phyloP scores from a whole-genome alignment of 2,797 vertebrate genomes.

The Oryzias dopingdopingensis region DNA sequence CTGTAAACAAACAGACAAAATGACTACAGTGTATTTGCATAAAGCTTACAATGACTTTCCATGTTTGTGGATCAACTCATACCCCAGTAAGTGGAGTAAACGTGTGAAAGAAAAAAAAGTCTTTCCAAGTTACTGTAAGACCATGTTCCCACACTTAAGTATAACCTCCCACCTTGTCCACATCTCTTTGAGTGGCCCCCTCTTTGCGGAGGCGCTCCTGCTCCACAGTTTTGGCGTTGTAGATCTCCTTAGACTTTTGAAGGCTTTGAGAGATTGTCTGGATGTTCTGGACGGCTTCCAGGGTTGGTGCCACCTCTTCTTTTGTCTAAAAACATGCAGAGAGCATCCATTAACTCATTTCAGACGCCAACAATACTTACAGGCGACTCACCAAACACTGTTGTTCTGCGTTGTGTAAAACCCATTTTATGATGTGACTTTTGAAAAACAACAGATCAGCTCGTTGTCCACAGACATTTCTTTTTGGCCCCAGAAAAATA shows the following conservation, averaged over 20 bases:
- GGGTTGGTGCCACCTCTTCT: slow-evolving; percentile 93
- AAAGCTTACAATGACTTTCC: slow-evolving; percentile 29
- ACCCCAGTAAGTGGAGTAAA: slow-evolving; percentile 9
- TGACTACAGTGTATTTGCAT: slow-evolving; percentile 1
- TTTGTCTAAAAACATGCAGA: slow-evolving; percentile 81
- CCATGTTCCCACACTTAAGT: slow-evolving; percentile 1
- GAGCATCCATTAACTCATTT: background rate
- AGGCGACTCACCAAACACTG: slow-evolving; percentile 8
- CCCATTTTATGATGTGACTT: slow-evolving; percentile 12
- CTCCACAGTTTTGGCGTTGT: slow-evolving; percentile 90
- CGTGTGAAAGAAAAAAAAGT: slow-evolving; percentile 21
- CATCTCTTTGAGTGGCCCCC: slow-evolving; percentile 92
- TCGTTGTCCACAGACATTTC: slow-evolving; percentile 5
- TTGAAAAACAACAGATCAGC: slow-evolving; percentile 1
- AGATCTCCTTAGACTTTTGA: slow-evolving; percentile 96
- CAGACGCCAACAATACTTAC: slow-evolving; percentile 1
- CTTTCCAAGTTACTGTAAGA: slow-evolving; percentile 25
- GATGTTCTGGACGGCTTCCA: slow-evolving; percentile 96
- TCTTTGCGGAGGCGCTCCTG: slow-evolving; percentile 96
- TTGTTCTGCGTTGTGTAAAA: background rate
- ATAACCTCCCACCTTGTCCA: slow-evolving; percentile 87
- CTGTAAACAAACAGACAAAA: slow-evolving; percentile 68
- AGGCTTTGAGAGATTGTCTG: slow-evolving; percentile 91
- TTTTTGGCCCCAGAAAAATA: slow-evolving; percentile 18
- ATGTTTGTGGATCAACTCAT: slow-evolving; percentile 29